Percentiles rank a stretch among this genome's conserved stretches.
These are phyloP conservation scores for Progne subis DNA, from an alignment of 2,113 vertebrate genomes.

Conservation along the genomic window DNA sequence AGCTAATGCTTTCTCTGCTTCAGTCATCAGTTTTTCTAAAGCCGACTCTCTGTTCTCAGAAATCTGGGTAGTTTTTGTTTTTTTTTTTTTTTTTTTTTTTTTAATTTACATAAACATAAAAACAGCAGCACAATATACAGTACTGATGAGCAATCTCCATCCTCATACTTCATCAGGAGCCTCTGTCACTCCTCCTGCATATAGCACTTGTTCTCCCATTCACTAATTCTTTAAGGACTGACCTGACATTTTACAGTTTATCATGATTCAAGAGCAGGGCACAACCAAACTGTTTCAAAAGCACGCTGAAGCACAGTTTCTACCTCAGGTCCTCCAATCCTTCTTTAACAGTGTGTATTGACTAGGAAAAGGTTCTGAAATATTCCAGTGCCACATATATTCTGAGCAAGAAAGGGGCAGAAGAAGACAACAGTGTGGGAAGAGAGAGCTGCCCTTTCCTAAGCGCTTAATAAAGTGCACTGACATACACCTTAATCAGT, in stretches of 20 bases:
- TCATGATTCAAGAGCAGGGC: background rate
- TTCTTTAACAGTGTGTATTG: background rate
- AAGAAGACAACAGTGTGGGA: background rate
- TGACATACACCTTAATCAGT: background rate
- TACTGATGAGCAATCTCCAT: background rate
- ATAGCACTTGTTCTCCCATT: background rate
- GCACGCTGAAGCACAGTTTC: background rate
- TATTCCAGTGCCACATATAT: background rate
- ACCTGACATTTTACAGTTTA: background rate
- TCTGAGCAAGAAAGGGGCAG: background rate
- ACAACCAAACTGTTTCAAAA: background rate
- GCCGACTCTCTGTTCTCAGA: conserved; percentile 4
- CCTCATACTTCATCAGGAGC: background rate
- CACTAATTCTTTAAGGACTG: background rate
- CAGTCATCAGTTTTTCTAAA: conserved; percentile 35
- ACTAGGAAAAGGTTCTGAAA: background rate
- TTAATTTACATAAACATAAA: background rate
- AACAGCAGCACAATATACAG: background rate
- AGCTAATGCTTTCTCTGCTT: conserved; percentile 19
- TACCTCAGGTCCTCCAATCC: background rate
- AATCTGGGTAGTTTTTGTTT: background rate
- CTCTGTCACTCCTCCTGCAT: background rate
- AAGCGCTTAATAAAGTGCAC: background rate
- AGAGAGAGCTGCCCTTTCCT: background rate
- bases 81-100: background rate